A percentile compares a stretch with the other conserved stretches of the same genome.
Conservation (phyloP, 2,113 vertebrate genomes). For the Clinocottus analis region DNA sequence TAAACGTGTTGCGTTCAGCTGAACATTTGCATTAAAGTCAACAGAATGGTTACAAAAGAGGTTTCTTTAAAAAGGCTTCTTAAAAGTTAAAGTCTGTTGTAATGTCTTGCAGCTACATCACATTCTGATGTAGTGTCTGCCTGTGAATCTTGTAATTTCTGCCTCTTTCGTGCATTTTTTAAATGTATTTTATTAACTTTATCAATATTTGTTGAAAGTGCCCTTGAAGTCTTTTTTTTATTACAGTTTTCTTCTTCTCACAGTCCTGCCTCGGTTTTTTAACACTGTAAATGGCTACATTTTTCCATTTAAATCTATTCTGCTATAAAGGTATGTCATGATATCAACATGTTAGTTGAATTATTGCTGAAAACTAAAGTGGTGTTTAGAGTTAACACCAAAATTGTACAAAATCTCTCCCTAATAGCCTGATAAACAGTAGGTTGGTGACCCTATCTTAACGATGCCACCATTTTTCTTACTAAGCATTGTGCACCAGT, state of each 20-base stretch:
- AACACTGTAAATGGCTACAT: background rate
- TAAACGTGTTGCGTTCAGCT: background rate
- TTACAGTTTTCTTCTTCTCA: no score
- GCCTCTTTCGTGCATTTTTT: background rate
- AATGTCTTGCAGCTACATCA: background rate
- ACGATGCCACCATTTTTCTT: background rate
- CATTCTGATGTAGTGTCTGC: background rate
- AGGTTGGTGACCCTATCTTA: background rate
- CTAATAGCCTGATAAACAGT: background rate
- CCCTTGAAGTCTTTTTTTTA: no score
- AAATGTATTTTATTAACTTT: background rate
- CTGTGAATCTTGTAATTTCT: background rate
- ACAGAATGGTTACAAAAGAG: background rate
- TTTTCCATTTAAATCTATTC: background rate
- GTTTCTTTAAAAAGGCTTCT: background rate
- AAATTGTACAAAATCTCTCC: background rate
- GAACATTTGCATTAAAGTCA: background rate
- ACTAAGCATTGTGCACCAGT: background rate
- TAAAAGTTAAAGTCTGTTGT: no score
- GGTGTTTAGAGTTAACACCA: background rate
- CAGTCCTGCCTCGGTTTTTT: background rate
- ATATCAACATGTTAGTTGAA: background rate
- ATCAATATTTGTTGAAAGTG: background rate
- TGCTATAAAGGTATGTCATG: background rate
- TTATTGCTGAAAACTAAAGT: no score